phyloP scores from a whole-genome alignment of 2,797 vertebrate genomes.

The Falco columbarius region DNA sequence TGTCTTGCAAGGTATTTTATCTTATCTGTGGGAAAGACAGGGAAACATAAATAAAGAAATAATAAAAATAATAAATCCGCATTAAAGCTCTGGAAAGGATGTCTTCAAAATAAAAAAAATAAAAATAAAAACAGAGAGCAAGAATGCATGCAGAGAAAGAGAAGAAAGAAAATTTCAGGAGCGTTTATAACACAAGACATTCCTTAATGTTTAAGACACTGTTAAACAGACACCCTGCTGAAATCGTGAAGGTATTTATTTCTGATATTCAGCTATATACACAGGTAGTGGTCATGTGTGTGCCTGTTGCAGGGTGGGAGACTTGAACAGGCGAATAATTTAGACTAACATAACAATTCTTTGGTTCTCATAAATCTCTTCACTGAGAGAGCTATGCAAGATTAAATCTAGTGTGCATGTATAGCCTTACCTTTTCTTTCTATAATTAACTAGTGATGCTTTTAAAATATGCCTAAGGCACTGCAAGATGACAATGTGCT shows the following conservation, averaged over 20 bases:
- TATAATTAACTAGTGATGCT: conserved; percentile 20
- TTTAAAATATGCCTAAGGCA: conserved; percentile 42
- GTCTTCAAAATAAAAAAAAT: neutral
- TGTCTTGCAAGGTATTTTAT: neutral
- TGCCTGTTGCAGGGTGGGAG: neutral
- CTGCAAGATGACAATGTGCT: conserved; percentile 40
- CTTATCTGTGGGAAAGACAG: neutral
- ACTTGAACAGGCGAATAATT: neutral
- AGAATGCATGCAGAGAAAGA: neutral
- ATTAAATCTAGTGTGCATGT: neutral
- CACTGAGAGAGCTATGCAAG: neutral
- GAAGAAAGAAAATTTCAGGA: neutral
- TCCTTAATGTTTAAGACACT: neutral
- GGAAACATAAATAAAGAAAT: neutral
- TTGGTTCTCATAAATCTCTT: neutral
- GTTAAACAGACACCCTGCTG: neutral
- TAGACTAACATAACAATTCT: neutral
- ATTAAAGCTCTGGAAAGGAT: neutral
- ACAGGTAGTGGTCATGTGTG: neutral
- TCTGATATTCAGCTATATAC: neutral
- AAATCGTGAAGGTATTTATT: neutral
- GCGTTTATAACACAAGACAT: neutral
- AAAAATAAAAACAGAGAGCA: neutral
- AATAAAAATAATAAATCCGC: neutral
- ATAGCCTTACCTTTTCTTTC: conserved; percentile 59